Evolutionary conservation across 2,797 vertebrate species (phyloP).

Genomic region (Labeo calbasu): DNA sequence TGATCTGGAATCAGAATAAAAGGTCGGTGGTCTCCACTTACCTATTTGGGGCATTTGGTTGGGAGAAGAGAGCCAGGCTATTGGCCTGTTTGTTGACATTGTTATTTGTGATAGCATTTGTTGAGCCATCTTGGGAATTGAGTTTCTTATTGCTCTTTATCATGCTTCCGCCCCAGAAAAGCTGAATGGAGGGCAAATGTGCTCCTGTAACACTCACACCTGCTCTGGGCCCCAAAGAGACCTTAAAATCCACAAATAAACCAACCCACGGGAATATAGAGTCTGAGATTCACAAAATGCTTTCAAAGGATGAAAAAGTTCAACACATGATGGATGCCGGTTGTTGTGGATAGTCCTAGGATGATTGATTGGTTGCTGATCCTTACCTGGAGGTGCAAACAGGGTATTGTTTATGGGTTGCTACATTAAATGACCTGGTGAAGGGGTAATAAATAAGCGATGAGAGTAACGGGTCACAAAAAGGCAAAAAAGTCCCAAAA

Average conservation of each 20-base stretch:
- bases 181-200: background rate
- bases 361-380: background rate
- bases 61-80: constrained; percentile 42
- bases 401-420: background rate
- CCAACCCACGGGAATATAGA: background rate
- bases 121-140: constrained; percentile 39
- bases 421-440: background rate
- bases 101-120: constrained; percentile 28
- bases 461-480: background rate
- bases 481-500: background rate
- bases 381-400: constrained; percentile 14
- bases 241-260: constrained; percentile 24
- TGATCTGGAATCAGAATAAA: background rate
- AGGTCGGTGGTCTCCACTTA: constrained; percentile 39
- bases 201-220: constrained; percentile 17
- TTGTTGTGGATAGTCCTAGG: background rate
- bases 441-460: background rate
- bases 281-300: background rate
- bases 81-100: constrained; percentile 53
- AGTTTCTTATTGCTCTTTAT: constrained; percentile 52
- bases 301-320: background rate
- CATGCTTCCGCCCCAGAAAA: constrained; percentile 47
- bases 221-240: background rate
- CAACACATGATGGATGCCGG: background rate
- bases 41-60: constrained; percentile 44